Percentiles rank a stretch among this genome's conserved stretches.
phyloP scores from a whole-genome alignment of 53 echinoderm and acorn worm genomes.

The Holothuria scabra region DNA sequence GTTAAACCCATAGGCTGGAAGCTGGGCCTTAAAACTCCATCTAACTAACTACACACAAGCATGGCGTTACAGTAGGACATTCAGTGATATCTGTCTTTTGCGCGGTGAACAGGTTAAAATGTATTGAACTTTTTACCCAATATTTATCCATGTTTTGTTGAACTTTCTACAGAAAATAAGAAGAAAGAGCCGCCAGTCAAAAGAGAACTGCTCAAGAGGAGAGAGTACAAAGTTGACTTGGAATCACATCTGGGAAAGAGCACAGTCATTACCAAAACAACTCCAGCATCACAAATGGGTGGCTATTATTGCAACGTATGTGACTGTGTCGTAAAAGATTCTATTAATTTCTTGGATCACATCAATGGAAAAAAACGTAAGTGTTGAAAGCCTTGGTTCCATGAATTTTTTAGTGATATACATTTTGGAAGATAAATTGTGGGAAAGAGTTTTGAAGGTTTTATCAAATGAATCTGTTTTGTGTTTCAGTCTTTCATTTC shows the following conservation, averaged over 20 bases:
- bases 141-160: not conserved
- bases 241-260: slow-evolving; percentile 97
- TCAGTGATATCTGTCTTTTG: no score
- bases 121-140: not conserved
- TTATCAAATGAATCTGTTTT: no score
- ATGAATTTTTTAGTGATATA: no score
- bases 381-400: not conserved
- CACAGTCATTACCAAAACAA: slow-evolving; percentile 99
- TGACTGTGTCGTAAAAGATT: slow-evolving; percentile 99
- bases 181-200: slow-evolving; percentile 84
- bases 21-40: no score
- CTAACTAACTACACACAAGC: no score
- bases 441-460: no score
- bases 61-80: no score
- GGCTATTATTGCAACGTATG: slow-evolving; percentile 99
- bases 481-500: no score
- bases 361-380: slow-evolving; percentile 99
- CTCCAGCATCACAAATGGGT: slow-evolving; percentile 97
- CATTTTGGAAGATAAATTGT: no score
- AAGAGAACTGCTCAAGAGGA: slow-evolving; percentile 88
- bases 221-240: slow-evolving; percentile 97
- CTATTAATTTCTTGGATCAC: slow-evolving; percentile 98
- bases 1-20: no score
- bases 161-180: slow-evolving; percentile 64
- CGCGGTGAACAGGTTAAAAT: no score